phyloP scores from a whole-genome alignment of 2,113 vertebrate genomes.

The Sinocyclocheilus anophthalmus region DNA sequence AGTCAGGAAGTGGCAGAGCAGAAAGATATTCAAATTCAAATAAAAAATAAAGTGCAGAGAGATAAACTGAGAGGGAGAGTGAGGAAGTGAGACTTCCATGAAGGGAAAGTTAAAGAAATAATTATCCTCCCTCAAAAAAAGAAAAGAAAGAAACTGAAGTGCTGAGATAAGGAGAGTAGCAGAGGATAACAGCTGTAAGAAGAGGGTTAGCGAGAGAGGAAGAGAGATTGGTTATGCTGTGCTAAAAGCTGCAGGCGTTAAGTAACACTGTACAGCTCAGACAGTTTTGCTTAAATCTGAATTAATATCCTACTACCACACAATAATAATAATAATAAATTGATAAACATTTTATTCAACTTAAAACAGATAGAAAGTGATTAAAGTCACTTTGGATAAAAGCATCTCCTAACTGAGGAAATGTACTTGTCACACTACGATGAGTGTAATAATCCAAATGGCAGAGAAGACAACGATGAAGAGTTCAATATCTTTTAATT shows the following conservation, averaged over 20 bases:
- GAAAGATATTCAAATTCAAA: slow-evolving; percentile 51
- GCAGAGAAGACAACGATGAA: too few species aligned
- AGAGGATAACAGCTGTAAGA: slow-evolving; percentile 66
- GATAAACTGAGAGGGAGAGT: slow-evolving; percentile 53
- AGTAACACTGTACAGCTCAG: slow-evolving; percentile 22
- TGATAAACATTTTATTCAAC: too few species aligned
- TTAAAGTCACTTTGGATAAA: too few species aligned
- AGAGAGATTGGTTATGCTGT: slow-evolving; percentile 30
- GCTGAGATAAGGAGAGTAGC: slow-evolving; percentile 52
- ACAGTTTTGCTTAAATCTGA: slow-evolving; percentile 18
- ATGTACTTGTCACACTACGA: not conserved
- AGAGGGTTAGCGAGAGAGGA: slow-evolving; percentile 39
- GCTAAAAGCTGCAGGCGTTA: slow-evolving; percentile 29
- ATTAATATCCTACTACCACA: not conserved
- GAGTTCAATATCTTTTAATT: too few species aligned
- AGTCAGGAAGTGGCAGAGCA: slow-evolving; percentile 63
- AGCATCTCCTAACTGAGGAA: too few species aligned
- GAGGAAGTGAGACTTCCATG: slow-evolving; percentile 15
- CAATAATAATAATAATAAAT: too few species aligned
- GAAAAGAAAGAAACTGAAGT: slow-evolving; percentile 56
- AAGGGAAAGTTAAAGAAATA: slow-evolving; percentile 65
- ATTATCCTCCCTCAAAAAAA: slow-evolving; percentile 36
- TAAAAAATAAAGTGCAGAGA: slow-evolving; percentile 44
- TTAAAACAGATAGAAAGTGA: too few species aligned
- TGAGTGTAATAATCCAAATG: too few species aligned